These are phyloP conservation scores for Anas georgica DNA, from an alignment of 2,797 vertebrate genomes.

Conservation along the genomic window DNA sequence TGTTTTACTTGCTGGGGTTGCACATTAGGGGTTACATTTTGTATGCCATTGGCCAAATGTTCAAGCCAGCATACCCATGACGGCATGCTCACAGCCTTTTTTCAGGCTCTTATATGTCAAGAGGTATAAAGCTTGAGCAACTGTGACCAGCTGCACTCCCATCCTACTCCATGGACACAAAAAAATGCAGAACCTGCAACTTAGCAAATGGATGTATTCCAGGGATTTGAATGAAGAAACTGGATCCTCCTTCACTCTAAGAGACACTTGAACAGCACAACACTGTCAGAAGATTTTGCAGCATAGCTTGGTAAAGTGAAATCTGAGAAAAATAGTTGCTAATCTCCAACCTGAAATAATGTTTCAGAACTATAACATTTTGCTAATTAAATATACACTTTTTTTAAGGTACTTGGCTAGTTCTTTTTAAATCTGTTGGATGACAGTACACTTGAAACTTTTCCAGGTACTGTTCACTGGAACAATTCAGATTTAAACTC, in stretches of 20 bases:
- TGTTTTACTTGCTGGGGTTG: not conserved
- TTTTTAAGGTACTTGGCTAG: not conserved
- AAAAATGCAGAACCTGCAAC: not conserved
- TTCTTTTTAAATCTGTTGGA: not conserved
- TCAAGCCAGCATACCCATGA: not conserved
- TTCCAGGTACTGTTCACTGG: fast-evolving
- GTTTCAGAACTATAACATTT: not conserved
- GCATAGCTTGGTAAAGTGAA: not conserved
- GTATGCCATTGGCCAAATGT: not conserved
- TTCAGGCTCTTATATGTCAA: not conserved
- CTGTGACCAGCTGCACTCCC: not conserved
- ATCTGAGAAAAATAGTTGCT: not conserved
- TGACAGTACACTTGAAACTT: not conserved
- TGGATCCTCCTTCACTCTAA: not conserved
- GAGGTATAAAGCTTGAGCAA: not conserved
- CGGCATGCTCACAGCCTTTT: not conserved
- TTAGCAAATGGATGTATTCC: not conserved
- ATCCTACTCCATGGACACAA: not conserved
- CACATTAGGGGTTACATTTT: not conserved
- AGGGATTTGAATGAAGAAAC: not conserved
- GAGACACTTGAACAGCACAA: not conserved
- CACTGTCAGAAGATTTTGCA: not conserved
- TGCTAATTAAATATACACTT: not conserved
- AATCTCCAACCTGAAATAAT: not conserved
- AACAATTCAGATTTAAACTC: not conserved